Base-by-base conservation (phyloP, 2,113 vertebrate genomes). In the Leuciscus idus region DNA sequence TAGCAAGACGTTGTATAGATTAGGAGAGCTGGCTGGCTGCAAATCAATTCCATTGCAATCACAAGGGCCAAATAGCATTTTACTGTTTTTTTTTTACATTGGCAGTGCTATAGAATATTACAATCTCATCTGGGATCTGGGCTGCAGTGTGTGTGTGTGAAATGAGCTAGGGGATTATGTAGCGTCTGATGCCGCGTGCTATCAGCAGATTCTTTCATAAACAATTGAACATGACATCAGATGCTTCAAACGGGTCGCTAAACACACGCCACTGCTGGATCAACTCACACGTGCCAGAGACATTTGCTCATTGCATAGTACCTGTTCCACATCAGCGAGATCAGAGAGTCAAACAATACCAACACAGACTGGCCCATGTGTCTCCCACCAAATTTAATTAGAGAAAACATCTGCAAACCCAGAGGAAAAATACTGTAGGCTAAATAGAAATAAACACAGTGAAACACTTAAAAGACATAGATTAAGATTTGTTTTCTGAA, bases 201-300 rank as follows among this genome's bases (percentile, higher is more conserved):
- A 43, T 73, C 75, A 85, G 79, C 39, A 48, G n/a, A 82, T 46
- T 82, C 61, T 59, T 90, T 87, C 66, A 91, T 87, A 87, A 83
- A 85, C 89, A 90, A 91, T 85, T 55, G 86, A 90, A 88, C 81
- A 87, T 84, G 88, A 85, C 88, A 91, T 82, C 55, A 86, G 89
- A 87, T 70, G n/a, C 39, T 73, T 83, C 74, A 87, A 87, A 90
- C 33, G 26, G 72, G 80, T 88, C 48, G 23, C 50, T 68, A 43
- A 86, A 87, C 85, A 83, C 84, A 72, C 70, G 76, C 89, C 83
- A 87, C 72, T 61, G 64, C 48, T 11, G 74, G 72, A 74, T 26
- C 72, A 1, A 21, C 72, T 78, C 62, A 72, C 75, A 80, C 28
- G 48, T 84, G 74, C 59, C 62, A 80, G 26, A 26, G 52, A 62